Evolutionary conservation across 2,888 invertebrate genomes (phyloP).

Genomic region (Ichneumon xanthorius): DNA sequence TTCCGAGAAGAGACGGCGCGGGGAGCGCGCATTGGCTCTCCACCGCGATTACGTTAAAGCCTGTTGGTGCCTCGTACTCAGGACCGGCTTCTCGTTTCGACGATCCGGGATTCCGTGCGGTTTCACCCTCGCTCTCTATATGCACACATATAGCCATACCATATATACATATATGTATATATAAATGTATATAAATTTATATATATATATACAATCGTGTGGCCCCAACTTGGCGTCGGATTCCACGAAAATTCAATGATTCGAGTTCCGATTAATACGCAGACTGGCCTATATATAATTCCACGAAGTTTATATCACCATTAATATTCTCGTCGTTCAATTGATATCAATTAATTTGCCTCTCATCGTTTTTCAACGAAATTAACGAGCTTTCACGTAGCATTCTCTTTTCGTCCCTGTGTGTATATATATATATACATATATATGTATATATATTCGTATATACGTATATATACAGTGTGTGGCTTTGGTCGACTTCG

Average conservation of each 20-base stretch:
- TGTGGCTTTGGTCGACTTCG: slow-evolving; percentile 27
- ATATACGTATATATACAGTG: not conserved
- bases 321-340: slow-evolving; percentile 28
- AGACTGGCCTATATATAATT: not conserved
- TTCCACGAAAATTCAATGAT: slow-evolving; percentile 39
- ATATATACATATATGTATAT: not conserved
- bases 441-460: slow-evolving; percentile 10
- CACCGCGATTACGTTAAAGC: slow-evolving; percentile 44
- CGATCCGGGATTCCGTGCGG: slow-evolving; percentile 39
- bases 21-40: slow-evolving; percentile 33
- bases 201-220: not conserved
- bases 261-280: slow-evolving; percentile 1
- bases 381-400: slow-evolving; percentile 32
- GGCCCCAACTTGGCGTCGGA: slow-evolving; percentile 32
- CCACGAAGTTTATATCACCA: slow-evolving; percentile 10
- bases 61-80: slow-evolving; percentile 27
- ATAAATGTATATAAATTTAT: not conserved
- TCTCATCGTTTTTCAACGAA: slow-evolving; percentile 37
- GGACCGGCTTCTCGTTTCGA: slow-evolving; percentile 51
- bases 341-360: slow-evolving; percentile 39
- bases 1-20: slow-evolving; percentile 44
- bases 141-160: slow-evolving; percentile 1
- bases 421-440: not conserved
- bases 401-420: not conserved
- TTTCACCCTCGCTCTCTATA: slow-evolving; percentile 20